Base-by-base conservation (phyloP, 2,113 vertebrate genomes). In the Istiophorus platypterus region DNA sequence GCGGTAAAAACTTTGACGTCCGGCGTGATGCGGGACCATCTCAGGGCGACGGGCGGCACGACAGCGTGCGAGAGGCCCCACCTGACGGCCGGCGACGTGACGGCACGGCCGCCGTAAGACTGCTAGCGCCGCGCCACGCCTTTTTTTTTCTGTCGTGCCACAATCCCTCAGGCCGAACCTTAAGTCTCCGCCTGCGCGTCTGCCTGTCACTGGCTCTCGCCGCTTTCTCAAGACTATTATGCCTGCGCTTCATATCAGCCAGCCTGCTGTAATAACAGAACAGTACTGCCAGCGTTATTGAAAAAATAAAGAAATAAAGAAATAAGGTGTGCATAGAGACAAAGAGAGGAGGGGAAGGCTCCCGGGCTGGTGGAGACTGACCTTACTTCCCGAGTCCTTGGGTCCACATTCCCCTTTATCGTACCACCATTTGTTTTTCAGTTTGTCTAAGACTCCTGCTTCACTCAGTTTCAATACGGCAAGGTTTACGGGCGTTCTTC, bases 381-480 rank as follows among this genome's bases (percentile, higher is more conserved):
- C 98, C 98, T 99, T 99, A 97, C 98, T 99, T 99, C 98, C 98
- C 94, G 98, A 99, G 97, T 99, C 98, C 98, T 99, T 99, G 97
- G 97, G 85, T 98, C 98, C 98, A 96, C 98, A 99, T 97, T 99
- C 98, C 96, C 98, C 98, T 97, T 99, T 99, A 99, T 99, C 98
- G 98, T 99, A 99, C 98, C 98, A 99, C 98, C 98, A 99, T 99
- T 99, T 99, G 98, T 97, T 99, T 99, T 99, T 99, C 98, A 99
- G 98, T 98, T 99, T 99, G 98, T 99, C 98, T 99, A 99, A 99
- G 98, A 99, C 95, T 97, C 98, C 98, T 97, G 96, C 96, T 97
- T 99, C 98, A 97, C 98, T 99, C 97, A 99, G 98, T 99, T 99
- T 99, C 98, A 99, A 99, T 96, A 99, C 98, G 96, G 98, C 98